Conservation (phyloP, 2,888 invertebrate genomes). For the Melanargia galathea region DNA sequence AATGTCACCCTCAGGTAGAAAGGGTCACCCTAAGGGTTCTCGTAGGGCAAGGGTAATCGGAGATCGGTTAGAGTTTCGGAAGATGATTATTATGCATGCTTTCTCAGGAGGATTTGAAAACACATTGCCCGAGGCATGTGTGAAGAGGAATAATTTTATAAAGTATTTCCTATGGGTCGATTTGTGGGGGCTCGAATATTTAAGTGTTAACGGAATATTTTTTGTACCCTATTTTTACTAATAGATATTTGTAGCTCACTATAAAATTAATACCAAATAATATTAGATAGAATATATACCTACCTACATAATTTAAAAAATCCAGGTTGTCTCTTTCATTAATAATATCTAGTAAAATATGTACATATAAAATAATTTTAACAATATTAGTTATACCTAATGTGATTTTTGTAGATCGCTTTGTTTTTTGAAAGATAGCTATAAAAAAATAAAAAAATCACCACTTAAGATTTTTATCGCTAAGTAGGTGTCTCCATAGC, state of each 20-base stretch:
- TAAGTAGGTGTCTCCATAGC: too few relatives aligned
- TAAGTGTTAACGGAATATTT: constrained; percentile 55
- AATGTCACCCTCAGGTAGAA: constrained; percentile 77
- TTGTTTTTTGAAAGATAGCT: too few relatives aligned
- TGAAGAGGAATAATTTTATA: constrained; percentile 48
- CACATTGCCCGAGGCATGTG: constrained; percentile 66
- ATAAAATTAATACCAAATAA: too few relatives aligned
- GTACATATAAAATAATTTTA: too few relatives aligned
- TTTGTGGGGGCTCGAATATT: constrained; percentile 51
- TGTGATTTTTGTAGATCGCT: too few relatives aligned
- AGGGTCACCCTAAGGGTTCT: constrained; percentile 73
- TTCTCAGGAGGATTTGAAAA: constrained; percentile 80
- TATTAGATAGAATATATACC: too few relatives aligned
- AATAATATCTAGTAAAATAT: too few relatives aligned
- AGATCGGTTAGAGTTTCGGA: constrained; percentile 64
- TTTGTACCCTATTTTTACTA: neutral
- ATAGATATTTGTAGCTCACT: neutral
- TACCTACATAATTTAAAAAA: too few relatives aligned
- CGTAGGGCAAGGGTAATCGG: constrained; percentile 66
- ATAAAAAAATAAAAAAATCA: too few relatives aligned
- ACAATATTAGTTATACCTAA: too few relatives aligned
- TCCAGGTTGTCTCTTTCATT: too few relatives aligned
- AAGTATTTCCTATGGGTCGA: constrained; percentile 63
- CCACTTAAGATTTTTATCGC: too few relatives aligned
- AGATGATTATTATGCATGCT: constrained; percentile 77